Evolutionary conservation across 1,140 invertebrate genomes (phyloP), one percentile per base, ranked within the genome.

Genomic region (Eulimnadia texana): DNA sequence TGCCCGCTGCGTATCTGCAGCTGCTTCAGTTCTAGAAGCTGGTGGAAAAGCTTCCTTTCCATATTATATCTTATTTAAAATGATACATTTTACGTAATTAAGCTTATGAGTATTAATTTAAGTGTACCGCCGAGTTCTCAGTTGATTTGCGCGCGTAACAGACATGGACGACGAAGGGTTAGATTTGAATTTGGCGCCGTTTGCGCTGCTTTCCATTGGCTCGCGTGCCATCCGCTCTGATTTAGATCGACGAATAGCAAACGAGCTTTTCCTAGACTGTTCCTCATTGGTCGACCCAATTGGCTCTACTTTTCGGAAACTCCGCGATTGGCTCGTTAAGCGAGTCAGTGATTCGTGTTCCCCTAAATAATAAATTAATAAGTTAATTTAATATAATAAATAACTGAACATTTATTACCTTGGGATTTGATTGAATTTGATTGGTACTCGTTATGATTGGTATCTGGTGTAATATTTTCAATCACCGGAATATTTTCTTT

Each of bases 31-130:
- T 96, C 91, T 67, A 95, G 80, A 58, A 97, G 74, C 71, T 96
- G 89, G 68, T 95, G 89, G 73, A 97, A 96, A 67, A 97, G 90
- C 68, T 90, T 88, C 60, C 90, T 78, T 71, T 97, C 93, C 66
- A 92, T 78, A 65, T 93, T 88, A 73, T 93, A 94, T 70, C 90
- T 80, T 54, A 11, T 57, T n/a, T n/a, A 24, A 51, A 49, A 23
- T 24, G 49, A 20, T 51, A 50, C 11, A 27, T 50, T 22, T 24
- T 50, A 23, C 19, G 19, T 53, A 23, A 23, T 28, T 27, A 27
- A 24, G 9, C 19, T 23, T 9, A 55, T 9, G 55, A n/a, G n/a
- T n/a, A n/a, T 42, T 58, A 42, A n/a, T 58, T 42, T 3, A 27
- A 60, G 13, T 49, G 42, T 16, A 54, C 60, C 50, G 52, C 20